Evolutionary conservation across 2,888 invertebrate species (phyloP), one percentile per base, ranked within the genome.

Genomic region (Caenorhabditis parvicauda): DNA sequence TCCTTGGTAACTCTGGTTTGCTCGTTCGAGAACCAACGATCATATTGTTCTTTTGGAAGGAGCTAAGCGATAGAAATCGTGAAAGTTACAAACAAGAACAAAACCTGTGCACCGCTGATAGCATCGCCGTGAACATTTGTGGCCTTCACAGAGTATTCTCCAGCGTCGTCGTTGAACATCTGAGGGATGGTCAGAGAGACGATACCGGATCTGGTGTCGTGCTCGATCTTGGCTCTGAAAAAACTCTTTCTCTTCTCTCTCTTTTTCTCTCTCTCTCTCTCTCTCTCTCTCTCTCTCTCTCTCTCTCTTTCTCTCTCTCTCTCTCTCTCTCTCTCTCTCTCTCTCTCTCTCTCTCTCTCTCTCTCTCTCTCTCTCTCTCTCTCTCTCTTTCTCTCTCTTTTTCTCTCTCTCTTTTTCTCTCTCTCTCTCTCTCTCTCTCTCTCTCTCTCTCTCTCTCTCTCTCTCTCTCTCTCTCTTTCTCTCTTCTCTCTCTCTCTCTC

Each of bases 41-140:
- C 80, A 52, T 79, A 81, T 43, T 76, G 63, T 45, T 80, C 77
- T 42, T 72, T 68, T 14, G 77, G 74, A n/a, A 81, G 57, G n/a
- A 79, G 59, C 70, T 77, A 43, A 7, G 70, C 47, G 27, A 12
- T 7, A 19, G n/a, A n/a, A n/a, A n/a, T n/a, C n/a, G 35, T 32
- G 35, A n/a, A 32, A 32, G 9, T 32, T n/a, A n/a, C 9, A 32
- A 32, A 32, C 5, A 24, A 38, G 2, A 25, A 6, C 9, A 12
- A 35, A 28, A 62, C 45, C 19, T 58, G 70, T 68, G 92, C 92
- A 37, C 92, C 92, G 44, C 92, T 92, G 67, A 92, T 91, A 62
- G 93, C 93, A 86, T 93, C 93, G 66, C 94, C 94, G 51, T 92
- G 86, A 46, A 90, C 87, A 82, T 94, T 94, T 3, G 89, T 88